A percentile compares a stretch with the other conserved stretches of the same genome.
Evolutionary conservation across 1,140 invertebrate species (phyloP).

Genomic region (Macrotrachela quadricornifera): DNA sequence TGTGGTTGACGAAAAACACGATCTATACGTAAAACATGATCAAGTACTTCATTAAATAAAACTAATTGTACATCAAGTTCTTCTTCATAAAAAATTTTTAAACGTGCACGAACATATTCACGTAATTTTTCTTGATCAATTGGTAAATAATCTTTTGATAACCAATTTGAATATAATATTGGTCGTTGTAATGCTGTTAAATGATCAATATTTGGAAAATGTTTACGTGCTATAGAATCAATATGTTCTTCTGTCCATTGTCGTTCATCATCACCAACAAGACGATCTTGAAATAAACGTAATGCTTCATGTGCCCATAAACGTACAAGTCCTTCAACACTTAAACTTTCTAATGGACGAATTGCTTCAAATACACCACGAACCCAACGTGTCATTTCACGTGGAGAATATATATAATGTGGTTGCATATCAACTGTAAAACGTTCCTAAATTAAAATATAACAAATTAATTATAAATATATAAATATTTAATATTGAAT

Average conservation of each 20-base stretch:
- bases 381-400: slow-evolving; percentile 98
- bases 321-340: slow-evolving; percentile 76
- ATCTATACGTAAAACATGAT: slow-evolving; percentile 93
- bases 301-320: slow-evolving; percentile 96
- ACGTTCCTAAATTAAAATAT: slow-evolving; percentile 43
- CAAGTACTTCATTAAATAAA: slow-evolving; percentile 90
- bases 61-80: slow-evolving; percentile 93
- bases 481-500: neutral
- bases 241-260: slow-evolving; percentile 97
- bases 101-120: slow-evolving; percentile 81
- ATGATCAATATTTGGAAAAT: slow-evolving; percentile 73
- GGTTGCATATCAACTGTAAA: slow-evolving; percentile 99
- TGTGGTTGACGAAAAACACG: slow-evolving; percentile 96
- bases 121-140: slow-evolving; percentile 79
- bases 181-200: slow-evolving; percentile 65
- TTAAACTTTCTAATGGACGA: slow-evolving; percentile 61
- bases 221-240: slow-evolving; percentile 70
- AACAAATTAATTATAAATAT: neutral
- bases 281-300: slow-evolving; percentile 69
- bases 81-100: slow-evolving; percentile 99
- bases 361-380: slow-evolving; percentile 96
- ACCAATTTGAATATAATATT: slow-evolving; percentile 93
- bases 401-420: slow-evolving; percentile 97
- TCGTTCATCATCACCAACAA: slow-evolving; percentile 80
- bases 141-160: slow-evolving; percentile 90